Conservation (phyloP, 2,888 invertebrate species). For the Cremastinae sp. region DNA sequence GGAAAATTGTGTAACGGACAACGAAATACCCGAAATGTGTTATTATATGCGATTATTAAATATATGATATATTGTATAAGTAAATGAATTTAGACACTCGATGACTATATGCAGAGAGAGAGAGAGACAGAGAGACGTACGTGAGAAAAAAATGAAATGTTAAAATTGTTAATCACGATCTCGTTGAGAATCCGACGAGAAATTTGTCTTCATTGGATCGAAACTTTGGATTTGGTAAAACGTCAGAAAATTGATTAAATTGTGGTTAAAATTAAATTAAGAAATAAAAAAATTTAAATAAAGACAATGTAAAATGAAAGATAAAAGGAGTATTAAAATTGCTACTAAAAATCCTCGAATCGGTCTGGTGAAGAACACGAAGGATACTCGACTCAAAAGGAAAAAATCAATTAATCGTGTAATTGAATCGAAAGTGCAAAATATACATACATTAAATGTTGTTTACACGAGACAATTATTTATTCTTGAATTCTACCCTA, state of each 20-base stretch:
- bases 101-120: constrained; percentile 42
- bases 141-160: constrained; percentile 63
- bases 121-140: constrained; percentile 51
- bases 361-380: constrained; percentile 32
- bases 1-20: constrained; percentile 34
- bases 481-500: constrained; percentile 29
- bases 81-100: constrained; percentile 6
- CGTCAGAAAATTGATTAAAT: constrained; percentile 28
- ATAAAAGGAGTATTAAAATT: neutral
- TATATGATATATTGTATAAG: neutral
- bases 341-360: constrained; percentile 22
- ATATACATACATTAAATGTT: constrained; percentile 76
- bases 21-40: constrained; percentile 28
- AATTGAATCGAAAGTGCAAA: constrained; percentile 76
- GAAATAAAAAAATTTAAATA: constrained; percentile 17
- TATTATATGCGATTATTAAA: neutral
- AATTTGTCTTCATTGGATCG: constrained; percentile 45
- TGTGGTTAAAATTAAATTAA: constrained; percentile 29
- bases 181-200: constrained; percentile 59
- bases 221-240: constrained; percentile 42
- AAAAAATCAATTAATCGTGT: constrained; percentile 70
- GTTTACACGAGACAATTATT: constrained; percentile 63
- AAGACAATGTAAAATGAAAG: neutral
- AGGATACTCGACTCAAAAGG: constrained; percentile 37
- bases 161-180: constrained; percentile 68